A percentile compares a stretch with the other conserved stretches of the same genome.
These are phyloP conservation scores for Nyleta sp. DNA, from an alignment of 2,888 invertebrate species.

Conservation along the genomic window DNA sequence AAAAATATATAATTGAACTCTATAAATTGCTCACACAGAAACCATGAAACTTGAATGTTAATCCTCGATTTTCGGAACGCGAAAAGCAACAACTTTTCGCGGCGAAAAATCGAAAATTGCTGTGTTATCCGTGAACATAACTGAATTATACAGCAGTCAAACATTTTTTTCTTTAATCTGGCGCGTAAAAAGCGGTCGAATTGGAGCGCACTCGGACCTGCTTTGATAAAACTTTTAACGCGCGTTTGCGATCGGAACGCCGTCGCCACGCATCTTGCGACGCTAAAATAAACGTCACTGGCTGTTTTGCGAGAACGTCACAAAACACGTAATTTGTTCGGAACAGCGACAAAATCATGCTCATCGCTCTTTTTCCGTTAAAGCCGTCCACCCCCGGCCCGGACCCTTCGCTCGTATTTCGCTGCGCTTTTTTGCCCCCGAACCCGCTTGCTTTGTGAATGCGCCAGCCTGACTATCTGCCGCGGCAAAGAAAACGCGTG, in stretches of 20 bases:
- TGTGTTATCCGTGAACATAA: not conserved
- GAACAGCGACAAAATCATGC: conserved; percentile 41
- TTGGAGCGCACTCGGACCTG: not conserved
- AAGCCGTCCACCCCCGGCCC: not conserved
- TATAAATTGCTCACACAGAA: too few species aligned
- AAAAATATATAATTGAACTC: conserved; percentile 1
- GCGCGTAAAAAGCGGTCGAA: not conserved
- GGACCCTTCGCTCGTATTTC: conserved; percentile 25
- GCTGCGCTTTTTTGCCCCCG: conserved; percentile 12
- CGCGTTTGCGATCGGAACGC: conserved; percentile 15
- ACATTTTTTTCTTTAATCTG: conserved; percentile 22
- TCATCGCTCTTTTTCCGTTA: conserved; percentile 35
- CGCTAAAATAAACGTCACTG: conserved; percentile 35
- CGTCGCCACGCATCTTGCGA: conserved; percentile 11
- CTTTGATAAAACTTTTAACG: conserved; percentile 34
- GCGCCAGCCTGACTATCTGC: conserved; percentile 38
- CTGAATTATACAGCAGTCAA: conserved; percentile 24
- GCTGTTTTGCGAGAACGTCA: conserved; percentile 20
- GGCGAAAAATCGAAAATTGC: not conserved
- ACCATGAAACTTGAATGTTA: not conserved
- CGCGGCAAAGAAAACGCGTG: conserved; percentile 38
- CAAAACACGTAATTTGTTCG: conserved; percentile 46
- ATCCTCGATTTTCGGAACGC: not conserved
- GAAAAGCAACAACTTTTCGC: not conserved
- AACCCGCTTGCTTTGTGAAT: conserved; percentile 40